Conservation (phyloP, 2,797 vertebrate species). For the Taeniopygia guttata region DNA sequence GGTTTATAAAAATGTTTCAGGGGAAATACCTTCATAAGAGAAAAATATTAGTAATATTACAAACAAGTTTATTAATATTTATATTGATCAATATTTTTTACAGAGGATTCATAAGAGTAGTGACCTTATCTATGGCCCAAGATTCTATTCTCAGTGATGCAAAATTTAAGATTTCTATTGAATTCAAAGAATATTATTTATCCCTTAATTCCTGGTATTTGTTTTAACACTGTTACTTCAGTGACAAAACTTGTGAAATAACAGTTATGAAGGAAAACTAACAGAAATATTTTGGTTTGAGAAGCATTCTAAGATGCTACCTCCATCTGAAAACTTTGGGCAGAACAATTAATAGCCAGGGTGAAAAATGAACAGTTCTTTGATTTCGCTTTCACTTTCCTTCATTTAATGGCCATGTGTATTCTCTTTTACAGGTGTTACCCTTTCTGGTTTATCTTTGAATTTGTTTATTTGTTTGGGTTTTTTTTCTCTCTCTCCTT, state of each 20-base stretch:
- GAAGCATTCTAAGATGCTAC: accelerated
- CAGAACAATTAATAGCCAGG: background rate
- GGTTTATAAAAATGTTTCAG: background rate
- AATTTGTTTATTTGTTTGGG: background rate
- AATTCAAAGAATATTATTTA: background rate
- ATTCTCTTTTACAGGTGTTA: background rate
- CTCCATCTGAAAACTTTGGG: background rate
- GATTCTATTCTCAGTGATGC: background rate
- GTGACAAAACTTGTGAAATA: background rate
- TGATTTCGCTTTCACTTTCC: background rate
- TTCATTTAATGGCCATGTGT: background rate
- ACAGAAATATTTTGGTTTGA: background rate
- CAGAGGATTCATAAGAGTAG: background rate
- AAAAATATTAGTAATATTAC: background rate
- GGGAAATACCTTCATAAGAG: background rate
- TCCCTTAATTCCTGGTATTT: background rate
- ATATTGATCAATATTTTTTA: background rate
- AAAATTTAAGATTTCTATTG: background rate
- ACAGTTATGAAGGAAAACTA: background rate
- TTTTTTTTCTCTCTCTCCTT: background rate
- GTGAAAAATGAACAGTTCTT: background rate
- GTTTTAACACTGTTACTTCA: background rate
- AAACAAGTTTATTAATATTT: background rate
- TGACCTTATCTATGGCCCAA: background rate
- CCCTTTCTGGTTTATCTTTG: background rate